Conservation (phyloP, 2,888 invertebrate species). For the Rambutsinella grinnellia region DNA sequence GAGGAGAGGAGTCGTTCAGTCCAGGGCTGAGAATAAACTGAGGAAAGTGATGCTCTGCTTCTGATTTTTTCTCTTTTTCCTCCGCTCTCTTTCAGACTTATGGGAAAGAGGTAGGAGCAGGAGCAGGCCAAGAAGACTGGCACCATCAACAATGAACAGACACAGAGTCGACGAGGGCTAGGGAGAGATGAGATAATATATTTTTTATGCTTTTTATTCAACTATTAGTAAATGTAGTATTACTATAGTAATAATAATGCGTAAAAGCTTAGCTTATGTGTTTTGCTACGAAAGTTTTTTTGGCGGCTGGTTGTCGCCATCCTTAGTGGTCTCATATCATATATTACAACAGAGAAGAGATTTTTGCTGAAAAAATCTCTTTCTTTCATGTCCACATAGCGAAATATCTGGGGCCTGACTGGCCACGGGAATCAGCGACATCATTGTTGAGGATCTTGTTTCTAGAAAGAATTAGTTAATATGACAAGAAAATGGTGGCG, state of each 20-base stretch:
- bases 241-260: background rate
- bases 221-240: constrained; percentile 7
- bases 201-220: constrained; percentile 41
- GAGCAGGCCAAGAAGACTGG: constrained; percentile 49
- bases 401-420: constrained; percentile 52
- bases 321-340: constrained; percentile 44
- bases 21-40: constrained; percentile 36
- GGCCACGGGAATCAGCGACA: constrained; percentile 46
- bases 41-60: constrained; percentile 42
- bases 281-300: constrained; percentile 50
- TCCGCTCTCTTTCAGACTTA: too few species aligned
- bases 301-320: constrained; percentile 45
- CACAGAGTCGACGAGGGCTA: constrained; percentile 45
- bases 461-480: background rate
- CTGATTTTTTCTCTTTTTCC: constrained; percentile 6
- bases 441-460: background rate
- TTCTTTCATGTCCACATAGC: constrained; percentile 50
- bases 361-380: constrained; percentile 42
- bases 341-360: constrained; percentile 53
- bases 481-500: background rate
- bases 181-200: constrained; percentile 43
- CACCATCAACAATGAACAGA: constrained; percentile 56
- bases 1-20: constrained; percentile 39
- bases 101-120: background rate
- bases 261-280: background rate